Evolutionary conservation across 2,113 vertebrate genomes (phyloP).

Genomic region (Mustela nigripes): DNA sequence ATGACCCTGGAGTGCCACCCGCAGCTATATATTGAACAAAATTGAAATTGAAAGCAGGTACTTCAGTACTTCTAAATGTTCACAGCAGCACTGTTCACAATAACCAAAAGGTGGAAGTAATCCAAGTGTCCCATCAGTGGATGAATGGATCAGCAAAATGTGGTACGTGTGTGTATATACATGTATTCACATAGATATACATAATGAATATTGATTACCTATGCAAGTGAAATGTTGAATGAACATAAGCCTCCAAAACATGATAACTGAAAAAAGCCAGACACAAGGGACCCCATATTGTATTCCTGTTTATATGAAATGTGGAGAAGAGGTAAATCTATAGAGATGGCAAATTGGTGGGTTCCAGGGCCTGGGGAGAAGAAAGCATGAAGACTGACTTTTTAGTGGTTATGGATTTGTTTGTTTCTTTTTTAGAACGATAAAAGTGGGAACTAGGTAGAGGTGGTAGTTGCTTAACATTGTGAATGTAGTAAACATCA

Average conservation of each 20-base stretch:
- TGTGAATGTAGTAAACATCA: not conserved
- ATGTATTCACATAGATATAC: not conserved
- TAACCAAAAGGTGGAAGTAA: not conserved
- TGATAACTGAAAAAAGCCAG: not conserved
- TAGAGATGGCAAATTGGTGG: not conserved
- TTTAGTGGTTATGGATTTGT: not conserved
- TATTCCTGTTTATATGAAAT: not conserved
- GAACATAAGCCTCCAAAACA: not conserved
- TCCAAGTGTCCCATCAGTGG: not conserved
- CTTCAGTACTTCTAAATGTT: not conserved
- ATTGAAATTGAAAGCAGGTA: slow-evolving; percentile 7
- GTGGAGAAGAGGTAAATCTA: not conserved
- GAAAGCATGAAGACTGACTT: not conserved
- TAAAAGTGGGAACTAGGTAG: not conserved
- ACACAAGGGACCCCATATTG: not conserved
- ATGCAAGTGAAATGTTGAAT: not conserved
- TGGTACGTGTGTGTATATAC: not conserved
- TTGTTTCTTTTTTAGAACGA: not conserved
- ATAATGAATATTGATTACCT: not conserved
- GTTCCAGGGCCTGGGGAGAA: not conserved
- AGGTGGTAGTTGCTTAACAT: not conserved
- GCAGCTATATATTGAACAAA: not conserved
- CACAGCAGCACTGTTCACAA: not conserved
- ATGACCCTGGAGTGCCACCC: not conserved
- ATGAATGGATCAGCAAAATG: not conserved